These are phyloP conservation scores for Saccostrea echinata DNA, from an alignment of 1,140 invertebrate species.

Conservation along the genomic window DNA sequence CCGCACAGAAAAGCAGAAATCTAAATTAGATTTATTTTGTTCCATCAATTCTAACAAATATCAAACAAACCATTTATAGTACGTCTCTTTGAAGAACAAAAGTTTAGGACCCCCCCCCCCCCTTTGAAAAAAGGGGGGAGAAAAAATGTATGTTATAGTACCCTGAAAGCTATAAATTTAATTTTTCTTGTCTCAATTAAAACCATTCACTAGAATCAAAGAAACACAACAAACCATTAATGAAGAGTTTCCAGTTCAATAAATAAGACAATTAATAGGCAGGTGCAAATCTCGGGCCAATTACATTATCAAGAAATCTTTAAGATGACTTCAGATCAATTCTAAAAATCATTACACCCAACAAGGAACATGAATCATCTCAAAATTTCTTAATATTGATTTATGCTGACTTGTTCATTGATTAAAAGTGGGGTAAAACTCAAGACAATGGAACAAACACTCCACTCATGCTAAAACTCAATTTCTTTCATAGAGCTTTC, in stretches of 20 bases:
- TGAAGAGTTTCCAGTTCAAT: neutral
- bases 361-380: neutral
- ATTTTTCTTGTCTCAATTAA: too few species aligned
- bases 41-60: too few species aligned
- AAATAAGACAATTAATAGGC: neutral
- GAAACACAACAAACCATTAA: neutral
- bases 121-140: too few species aligned
- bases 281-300: neutral
- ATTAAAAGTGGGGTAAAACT: neutral
- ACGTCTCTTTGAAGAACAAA: too few species aligned
- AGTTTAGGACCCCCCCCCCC: too few species aligned
- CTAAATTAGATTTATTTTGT: too few species aligned
- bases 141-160: too few species aligned
- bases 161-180: too few species aligned
- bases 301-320: neutral
- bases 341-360: neutral
- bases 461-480: too few species aligned
- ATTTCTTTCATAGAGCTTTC: too few species aligned
- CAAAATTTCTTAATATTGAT: neutral
- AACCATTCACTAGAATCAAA: neutral
- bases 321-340: neutral
- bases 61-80: too few species aligned
- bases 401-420: neutral
- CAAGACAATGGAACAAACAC: neutral
- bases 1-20: too few species aligned